A percentile compares a stretch with the other conserved stretches of the same genome.
These are phyloP conservation scores for Rhagoletis pomonella DNA, from an alignment of 1,140 invertebrate genomes.

Conservation along the genomic window DNA sequence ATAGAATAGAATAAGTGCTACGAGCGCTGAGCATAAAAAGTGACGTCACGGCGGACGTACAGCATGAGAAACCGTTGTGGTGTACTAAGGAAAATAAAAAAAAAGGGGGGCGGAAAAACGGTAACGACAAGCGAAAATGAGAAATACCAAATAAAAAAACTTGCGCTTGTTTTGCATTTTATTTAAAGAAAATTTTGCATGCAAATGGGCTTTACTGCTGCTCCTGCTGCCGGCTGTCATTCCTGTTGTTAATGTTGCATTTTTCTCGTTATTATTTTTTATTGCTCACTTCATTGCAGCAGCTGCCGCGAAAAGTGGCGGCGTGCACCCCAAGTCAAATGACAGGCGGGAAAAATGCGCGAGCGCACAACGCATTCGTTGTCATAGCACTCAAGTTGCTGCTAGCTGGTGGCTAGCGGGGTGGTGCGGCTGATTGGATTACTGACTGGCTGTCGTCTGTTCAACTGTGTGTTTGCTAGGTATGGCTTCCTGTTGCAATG, in stretches of 20 bases:
- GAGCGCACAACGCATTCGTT: conserved; percentile 21
- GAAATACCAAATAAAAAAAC: background rate
- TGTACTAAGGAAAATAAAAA: no score
- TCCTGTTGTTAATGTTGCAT: background rate
- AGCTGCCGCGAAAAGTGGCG: background rate
- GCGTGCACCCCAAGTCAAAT: conserved; percentile 26
- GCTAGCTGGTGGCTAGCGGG: background rate
- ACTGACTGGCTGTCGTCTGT: background rate
- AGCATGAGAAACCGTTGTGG: background rate
- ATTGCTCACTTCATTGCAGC: conserved; percentile 26
- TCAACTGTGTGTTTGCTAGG: background rate
- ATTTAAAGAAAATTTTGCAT: conserved; percentile 43
- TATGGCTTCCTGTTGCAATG: background rate
- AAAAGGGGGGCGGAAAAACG: no score
- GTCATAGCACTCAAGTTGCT: conserved; percentile 30
- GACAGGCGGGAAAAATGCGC: conserved; percentile 47
- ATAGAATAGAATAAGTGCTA: background rate
- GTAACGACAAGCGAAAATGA: background rate
- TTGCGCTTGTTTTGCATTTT: background rate
- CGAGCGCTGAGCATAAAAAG: background rate
- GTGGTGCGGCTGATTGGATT: background rate
- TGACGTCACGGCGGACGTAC: background rate
- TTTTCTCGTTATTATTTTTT: conserved; percentile 14
- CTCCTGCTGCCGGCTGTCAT: background rate
- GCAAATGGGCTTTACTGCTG: background rate